Base-by-base conservation (phyloP, 37 sponge, comb jelly and placozoan genomes). In the Beroe ovata region DNA sequence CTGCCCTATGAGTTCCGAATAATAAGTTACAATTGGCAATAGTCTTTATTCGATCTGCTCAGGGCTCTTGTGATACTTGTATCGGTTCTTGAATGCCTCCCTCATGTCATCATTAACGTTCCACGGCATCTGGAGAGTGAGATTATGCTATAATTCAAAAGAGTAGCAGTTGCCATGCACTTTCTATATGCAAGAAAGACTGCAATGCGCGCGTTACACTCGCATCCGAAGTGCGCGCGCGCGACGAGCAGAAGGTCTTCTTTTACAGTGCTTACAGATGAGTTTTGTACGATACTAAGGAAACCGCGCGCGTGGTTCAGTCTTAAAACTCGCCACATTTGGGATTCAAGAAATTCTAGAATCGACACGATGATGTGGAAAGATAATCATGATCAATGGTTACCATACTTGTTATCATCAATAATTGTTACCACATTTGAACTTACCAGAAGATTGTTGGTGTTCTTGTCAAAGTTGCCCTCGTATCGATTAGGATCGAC, bases 31-130 rank as follows among this genome's bases (percentile, higher is more conserved):
- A 47, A 6, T 6, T 16, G 54, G 11, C 11, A 47, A 16, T 16
- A 11, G 36, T 66, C 32, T 11, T 77, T 77, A 77, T 3, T 77
- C 84, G 54, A 77, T 77, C 23, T 77, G 16, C 38, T 77, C 84
- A 28, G 84, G 84, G 42, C 23, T 33, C 84, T 77, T 77, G 84
- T 32, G 54, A 26, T 77, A 36, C 84, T 77, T 77, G 84, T 77
- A 42, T 28, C 84, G 84, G 47, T 77, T 40, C 42, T 14, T 42
- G 47, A 77, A 77, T 42, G 38, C 84, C 1, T 77, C 84, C 47
- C 21, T 77, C 84, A 77, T 77, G 20, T 38, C 47, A 36, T 38
- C 38, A 29, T 19, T 41, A 21, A 77, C 84, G 69, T 66, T 66
- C 69, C 69, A 66, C 2, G 69, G 69, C 32, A 66, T 32, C 69